A percentile compares a stretch with the other conserved stretches of the same genome.
Evolutionary conservation across 2,797 vertebrate species (phyloP).

Genomic region (Danio tinwini): DNA sequence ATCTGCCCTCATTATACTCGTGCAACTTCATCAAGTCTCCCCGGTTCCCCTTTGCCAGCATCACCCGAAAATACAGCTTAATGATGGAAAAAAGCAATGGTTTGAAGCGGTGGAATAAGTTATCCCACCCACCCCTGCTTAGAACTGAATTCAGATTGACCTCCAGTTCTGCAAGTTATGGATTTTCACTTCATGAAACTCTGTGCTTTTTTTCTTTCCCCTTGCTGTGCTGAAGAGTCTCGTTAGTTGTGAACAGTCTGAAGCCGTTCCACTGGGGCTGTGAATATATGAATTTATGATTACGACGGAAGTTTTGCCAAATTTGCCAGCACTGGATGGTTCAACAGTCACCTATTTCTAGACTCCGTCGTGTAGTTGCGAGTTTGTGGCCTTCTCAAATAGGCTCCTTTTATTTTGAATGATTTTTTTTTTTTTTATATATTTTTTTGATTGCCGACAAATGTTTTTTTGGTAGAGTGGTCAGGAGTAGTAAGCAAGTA

Average conservation of each 20-base stretch:
- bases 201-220: constrained; percentile 7
- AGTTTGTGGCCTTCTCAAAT: neutral
- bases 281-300: constrained; percentile 42
- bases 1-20: constrained; percentile 59
- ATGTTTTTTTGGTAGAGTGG: neutral
- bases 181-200: constrained; percentile 47
- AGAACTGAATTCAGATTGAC: constrained; percentile 46
- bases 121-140: constrained; percentile 12
- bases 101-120: constrained; percentile 30
- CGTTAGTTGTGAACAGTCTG: constrained; percentile 35
- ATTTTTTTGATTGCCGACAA: neutral
- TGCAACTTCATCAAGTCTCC: constrained; percentile 40
- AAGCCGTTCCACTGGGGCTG: constrained; percentile 21
- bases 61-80: constrained; percentile 43
- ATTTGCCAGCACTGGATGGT: constrained; percentile 19
- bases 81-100: constrained; percentile 44
- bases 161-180: constrained; percentile 15
- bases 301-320: constrained; percentile 31
- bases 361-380: neutral
- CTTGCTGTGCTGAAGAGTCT: constrained; percentile 28
- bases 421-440: neutral
- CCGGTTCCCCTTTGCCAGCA: constrained; percentile 55
- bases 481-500: too few relatives aligned
- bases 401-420: fast-evolving
- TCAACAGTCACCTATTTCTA: neutral